A percentile compares a stretch with the other conserved stretches of the same genome.
phyloP scores from a whole-genome alignment of 2,113 vertebrate genomes.

The Taurulus bubalis region DNA sequence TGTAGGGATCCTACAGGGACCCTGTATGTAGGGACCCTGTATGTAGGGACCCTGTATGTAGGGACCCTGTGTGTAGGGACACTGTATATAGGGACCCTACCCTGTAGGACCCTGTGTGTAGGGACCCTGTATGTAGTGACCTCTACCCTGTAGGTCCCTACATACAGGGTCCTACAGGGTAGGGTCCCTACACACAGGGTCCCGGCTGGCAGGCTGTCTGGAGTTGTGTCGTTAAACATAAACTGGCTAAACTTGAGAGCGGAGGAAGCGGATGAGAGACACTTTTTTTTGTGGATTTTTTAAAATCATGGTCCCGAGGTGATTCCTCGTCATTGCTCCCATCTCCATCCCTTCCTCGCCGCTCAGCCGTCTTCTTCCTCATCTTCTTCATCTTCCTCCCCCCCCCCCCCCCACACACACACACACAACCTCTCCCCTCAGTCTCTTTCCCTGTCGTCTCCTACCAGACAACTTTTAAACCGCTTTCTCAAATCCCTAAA shows the following conservation, averaged over 20 bases:
- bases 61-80: no score
- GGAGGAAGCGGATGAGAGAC: conserved; percentile 3
- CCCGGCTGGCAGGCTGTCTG: no score
- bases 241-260: conserved; percentile 47
- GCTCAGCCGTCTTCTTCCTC: conserved; percentile 38
- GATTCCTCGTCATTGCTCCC: conserved; percentile 5
- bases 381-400: conserved; percentile 5
- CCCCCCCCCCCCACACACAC: background rate
- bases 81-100: background rate
- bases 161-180: no score
- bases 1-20: no score
- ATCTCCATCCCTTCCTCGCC: conserved; percentile 24
- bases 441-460: conserved; percentile 55
- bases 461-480: conserved; percentile 57
- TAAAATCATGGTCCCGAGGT: conserved; percentile 5
- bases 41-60: conserved; percentile 8
- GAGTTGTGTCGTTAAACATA: no score
- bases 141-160: no score
- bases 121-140: no score
- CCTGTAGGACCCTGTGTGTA: no score
- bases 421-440: background rate
- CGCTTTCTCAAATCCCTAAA: conserved; percentile 62
- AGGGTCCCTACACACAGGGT: no score
- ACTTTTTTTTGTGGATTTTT: no score
- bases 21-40: no score